These are phyloP conservation scores for Antigone vipio DNA, from an alignment of 2,113 vertebrate genomes.

Conservation along the genomic window DNA sequence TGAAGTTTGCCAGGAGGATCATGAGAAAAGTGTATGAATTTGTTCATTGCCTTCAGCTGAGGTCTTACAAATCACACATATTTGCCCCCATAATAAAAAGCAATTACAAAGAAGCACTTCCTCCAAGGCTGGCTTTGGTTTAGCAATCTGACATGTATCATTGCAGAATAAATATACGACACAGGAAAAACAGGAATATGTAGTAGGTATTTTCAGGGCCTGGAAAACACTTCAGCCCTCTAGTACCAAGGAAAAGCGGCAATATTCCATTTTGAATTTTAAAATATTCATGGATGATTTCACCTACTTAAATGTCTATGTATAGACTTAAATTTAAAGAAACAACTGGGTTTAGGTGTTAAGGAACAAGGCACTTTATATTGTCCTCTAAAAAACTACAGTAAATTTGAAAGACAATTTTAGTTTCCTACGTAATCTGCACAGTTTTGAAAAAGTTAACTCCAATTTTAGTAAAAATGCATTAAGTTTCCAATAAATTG, in stretches of 20 bases:
- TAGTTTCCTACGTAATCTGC: not conserved
- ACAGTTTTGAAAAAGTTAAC: not conserved
- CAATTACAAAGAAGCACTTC: not conserved
- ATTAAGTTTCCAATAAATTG: not conserved
- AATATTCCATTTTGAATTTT: not conserved
- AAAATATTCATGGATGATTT: not conserved
- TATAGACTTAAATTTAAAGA: not conserved
- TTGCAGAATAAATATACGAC: not conserved
- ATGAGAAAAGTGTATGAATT: not conserved
- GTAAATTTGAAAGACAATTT: not conserved
- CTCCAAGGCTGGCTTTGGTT: not conserved
- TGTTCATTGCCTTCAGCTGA: not conserved
- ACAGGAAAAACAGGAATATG: not conserved
- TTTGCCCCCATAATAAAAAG: not conserved
- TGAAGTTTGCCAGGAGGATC: not conserved
- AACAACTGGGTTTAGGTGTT: not conserved
- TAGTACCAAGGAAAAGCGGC: not conserved
- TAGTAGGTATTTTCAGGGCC: not conserved
- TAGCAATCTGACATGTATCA: not conserved
- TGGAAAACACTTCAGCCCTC: not conserved
- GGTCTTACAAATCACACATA: not conserved
- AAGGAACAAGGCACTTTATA: not conserved
- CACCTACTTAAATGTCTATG: not conserved
- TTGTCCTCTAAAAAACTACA: not conserved
- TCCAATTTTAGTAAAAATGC: not conserved